phyloP scores from a whole-genome alignment of 1,140 invertebrate genomes.

The Agrypnia vestita region DNA sequence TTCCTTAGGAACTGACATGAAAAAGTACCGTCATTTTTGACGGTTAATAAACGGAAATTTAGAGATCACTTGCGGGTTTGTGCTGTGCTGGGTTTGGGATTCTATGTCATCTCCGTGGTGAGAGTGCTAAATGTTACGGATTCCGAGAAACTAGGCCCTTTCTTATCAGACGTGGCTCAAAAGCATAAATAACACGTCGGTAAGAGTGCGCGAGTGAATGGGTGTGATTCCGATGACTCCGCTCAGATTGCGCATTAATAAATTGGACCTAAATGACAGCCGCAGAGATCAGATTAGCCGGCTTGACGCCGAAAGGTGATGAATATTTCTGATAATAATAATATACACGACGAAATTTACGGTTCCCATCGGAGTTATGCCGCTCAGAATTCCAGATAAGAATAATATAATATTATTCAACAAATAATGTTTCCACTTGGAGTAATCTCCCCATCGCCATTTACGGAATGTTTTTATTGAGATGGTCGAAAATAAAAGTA shows the following conservation, averaged over 20 bases:
- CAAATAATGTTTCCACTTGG: slow-evolving; percentile 22
- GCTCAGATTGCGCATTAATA: slow-evolving; percentile 46
- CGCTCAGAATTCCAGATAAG: slow-evolving; percentile 28
- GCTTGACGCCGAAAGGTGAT: slow-evolving; percentile 40
- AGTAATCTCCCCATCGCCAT: slow-evolving; percentile 29
- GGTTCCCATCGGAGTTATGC: slow-evolving; percentile 33
- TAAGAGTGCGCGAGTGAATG: slow-evolving; percentile 40
- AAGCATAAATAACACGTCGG: slow-evolving; percentile 46
- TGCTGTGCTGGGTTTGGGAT: too few relatives aligned
- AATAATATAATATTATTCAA: slow-evolving; percentile 27
- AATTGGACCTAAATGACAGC: slow-evolving; percentile 52
- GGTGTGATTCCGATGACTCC: slow-evolving; percentile 52
- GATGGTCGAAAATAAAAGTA: not conserved
- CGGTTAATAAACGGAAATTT: too few relatives aligned
- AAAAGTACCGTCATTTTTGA: too few relatives aligned
- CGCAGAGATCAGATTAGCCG: slow-evolving; percentile 39
- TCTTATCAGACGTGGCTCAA: slow-evolving; percentile 14
- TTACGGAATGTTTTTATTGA: slow-evolving; percentile 32
- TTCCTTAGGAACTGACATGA: too few relatives aligned
- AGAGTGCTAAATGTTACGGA: too few relatives aligned
- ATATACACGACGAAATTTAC: slow-evolving; percentile 44
- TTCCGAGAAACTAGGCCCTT: slow-evolving; percentile 13
- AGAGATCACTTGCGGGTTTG: too few relatives aligned
- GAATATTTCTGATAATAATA: slow-evolving; percentile 41
- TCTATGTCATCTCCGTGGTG: too few relatives aligned